Evolutionary conservation across 2,113 vertebrate species (phyloP).

Genomic region (Corydoras maculifer): DNA sequence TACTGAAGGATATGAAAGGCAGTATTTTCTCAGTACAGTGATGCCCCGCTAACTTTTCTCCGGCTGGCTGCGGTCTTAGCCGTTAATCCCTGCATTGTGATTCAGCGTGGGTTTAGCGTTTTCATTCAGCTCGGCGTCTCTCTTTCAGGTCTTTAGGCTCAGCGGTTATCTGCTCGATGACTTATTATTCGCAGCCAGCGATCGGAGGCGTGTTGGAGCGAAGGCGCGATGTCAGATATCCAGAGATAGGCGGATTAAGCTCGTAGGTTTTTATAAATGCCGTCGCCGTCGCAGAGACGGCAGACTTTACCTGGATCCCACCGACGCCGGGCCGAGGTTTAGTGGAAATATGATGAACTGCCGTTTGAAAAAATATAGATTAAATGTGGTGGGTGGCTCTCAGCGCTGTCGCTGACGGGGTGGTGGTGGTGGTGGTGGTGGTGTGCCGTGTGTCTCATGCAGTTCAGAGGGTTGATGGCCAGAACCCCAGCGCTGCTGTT

Average conservation of each 20-base stretch:
- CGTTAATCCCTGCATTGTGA: constrained; percentile 54
- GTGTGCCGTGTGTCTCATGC: no score
- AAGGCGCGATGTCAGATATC: constrained; percentile 1
- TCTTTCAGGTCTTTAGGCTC: constrained; percentile 45
- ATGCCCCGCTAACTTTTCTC: constrained; percentile 37
- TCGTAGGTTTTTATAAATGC: constrained; percentile 39
- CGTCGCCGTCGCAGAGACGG: constrained; percentile 10
- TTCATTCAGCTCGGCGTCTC: constrained; percentile 49
- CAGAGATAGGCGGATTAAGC: constrained; percentile 32
- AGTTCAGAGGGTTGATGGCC: no score
- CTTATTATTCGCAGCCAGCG: constrained; percentile 49
- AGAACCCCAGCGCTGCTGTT: no score
- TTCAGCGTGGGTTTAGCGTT: constrained; percentile 54
- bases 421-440: no score
- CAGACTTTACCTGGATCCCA: background rate
- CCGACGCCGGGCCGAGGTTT: no score
- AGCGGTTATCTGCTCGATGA: constrained; percentile 49
- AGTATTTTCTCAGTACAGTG: constrained; percentile 25
- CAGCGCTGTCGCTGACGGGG: no score
- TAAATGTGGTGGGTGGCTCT: no score
- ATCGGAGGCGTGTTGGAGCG: background rate
- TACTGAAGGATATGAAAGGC: no score
- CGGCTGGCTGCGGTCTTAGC: constrained; percentile 49
- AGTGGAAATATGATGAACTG: no score
- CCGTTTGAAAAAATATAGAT: no score